Percentiles rank a stretch among this genome's conserved stretches.
These are phyloP conservation scores for Leptonema lineaticorne DNA, from an alignment of 1,140 invertebrate genomes.

Conservation along the genomic window DNA sequence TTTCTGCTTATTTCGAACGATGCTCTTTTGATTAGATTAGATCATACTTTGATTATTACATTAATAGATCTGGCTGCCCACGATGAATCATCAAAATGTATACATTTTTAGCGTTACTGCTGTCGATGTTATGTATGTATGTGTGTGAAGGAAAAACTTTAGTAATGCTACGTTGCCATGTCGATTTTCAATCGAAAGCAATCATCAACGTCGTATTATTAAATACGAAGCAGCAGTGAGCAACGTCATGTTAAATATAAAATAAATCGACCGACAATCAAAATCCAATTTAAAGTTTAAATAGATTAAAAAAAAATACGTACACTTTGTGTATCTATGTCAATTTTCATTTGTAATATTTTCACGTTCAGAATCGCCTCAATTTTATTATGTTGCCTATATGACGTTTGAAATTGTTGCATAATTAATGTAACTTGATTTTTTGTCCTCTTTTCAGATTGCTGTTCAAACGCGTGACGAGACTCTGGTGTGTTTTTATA, in stretches of 20 bases:
- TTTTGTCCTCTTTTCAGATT: conserved; percentile 10
- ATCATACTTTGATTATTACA: neutral
- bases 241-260: no score
- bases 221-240: no score
- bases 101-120: neutral
- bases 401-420: neutral
- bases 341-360: no score
- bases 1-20: neutral
- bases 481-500: neutral
- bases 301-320: no score
- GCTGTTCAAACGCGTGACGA: neutral
- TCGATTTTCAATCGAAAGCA: neutral
- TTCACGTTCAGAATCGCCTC: no score
- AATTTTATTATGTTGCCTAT: neutral
- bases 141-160: neutral
- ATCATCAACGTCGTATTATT: neutral
- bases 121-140: no score
- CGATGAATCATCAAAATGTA: conserved; percentile 11
- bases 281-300: no score
- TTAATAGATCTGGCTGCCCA: conserved; percentile 5
- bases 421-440: neutral
- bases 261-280: no score
- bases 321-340: no score
- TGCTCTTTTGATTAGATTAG: conserved; percentile 9
- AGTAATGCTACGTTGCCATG: neutral